phyloP scores from a whole-genome alignment of 2,113 vertebrate species.

The Aleadryas rufinucha region DNA sequence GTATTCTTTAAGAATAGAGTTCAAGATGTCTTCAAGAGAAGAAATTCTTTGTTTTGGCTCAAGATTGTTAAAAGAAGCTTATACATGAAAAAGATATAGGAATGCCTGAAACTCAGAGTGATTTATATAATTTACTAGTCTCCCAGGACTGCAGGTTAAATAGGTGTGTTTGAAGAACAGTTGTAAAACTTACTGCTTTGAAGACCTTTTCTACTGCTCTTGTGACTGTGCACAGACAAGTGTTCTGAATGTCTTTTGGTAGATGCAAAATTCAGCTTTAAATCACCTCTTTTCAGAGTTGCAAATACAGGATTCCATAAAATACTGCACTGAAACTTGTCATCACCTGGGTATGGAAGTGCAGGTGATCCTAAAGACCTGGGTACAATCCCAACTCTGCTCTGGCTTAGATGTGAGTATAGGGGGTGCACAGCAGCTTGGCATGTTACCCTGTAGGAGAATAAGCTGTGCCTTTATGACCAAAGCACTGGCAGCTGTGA shows the following conservation, averaged over 20 bases:
- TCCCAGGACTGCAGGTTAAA: not conserved
- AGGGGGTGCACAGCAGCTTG: not conserved
- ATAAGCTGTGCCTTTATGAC: not conserved
- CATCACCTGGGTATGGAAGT: fast-evolving
- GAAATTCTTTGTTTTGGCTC: not conserved
- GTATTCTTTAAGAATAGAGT: not conserved
- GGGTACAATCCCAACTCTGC: not conserved
- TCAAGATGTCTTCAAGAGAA: not conserved
- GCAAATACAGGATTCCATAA: not conserved
- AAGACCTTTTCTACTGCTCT: not conserved
- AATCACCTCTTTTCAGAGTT: not conserved
- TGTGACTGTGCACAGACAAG: fast-evolving
- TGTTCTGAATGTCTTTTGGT: not conserved
- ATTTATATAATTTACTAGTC: not conserved
- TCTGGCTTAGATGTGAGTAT: not conserved
- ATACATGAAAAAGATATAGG: not conserved
- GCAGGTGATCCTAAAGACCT: not conserved
- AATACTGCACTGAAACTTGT: not conserved
- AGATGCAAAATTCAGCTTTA: not conserved
- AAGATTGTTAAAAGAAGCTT: not conserved
- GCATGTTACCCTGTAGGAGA: not conserved
- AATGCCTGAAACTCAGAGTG: not conserved
- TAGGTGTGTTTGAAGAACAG: not conserved
- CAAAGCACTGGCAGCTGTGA: not conserved
- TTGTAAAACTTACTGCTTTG: not conserved